Evolutionary conservation across 30 jellyfish, hydroid and myxozoan species (phyloP).

Genomic region (Hydractinia symbiolongicarpus): DNA sequence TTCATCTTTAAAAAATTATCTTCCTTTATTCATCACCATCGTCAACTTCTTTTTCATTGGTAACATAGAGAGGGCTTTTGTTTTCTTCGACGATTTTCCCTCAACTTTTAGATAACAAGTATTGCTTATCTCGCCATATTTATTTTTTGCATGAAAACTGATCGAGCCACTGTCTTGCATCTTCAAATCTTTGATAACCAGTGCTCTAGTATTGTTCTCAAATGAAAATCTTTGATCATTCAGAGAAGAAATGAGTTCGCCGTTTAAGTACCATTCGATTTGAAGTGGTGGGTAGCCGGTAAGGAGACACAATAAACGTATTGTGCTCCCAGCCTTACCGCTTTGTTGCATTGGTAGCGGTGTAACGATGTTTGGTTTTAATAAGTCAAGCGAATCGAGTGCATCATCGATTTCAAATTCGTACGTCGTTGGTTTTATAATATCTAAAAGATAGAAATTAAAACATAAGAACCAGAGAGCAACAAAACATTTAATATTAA

Average conservation of each 20-base stretch:
- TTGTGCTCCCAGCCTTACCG: background rate
- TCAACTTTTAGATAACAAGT: slow-evolving; percentile 3
- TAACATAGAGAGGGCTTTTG: background rate
- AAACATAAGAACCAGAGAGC: background rate
- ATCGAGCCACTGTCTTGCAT: slow-evolving; percentile 11
- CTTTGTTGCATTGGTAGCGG: slow-evolving; percentile 1
- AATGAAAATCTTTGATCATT: background rate
- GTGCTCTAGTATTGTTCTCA: background rate
- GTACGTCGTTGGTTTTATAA: background rate
- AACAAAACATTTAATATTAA: too few relatives aligned
- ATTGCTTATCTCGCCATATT: slow-evolving; percentile 24
- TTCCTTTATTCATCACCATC: background rate
- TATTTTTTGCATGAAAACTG: slow-evolving; percentile 11
- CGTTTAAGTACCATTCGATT: slow-evolving; percentile 13
- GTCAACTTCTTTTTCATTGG: slow-evolving; percentile 2
- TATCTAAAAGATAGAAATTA: background rate
- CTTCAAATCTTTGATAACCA: slow-evolving; percentile 5
- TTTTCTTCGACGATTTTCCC: background rate
- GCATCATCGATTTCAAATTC: background rate
- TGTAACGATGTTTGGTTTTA: slow-evolving; percentile 8
- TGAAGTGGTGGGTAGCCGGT: slow-evolving; percentile 22
- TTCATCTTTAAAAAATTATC: background rate
- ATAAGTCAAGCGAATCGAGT: slow-evolving; percentile 1
- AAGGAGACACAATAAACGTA: slow-evolving; percentile 1
- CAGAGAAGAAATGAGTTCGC: background rate